These are phyloP conservation scores for Bombus superbus DNA, from an alignment of 1,140 invertebrate species.

Conservation along the genomic window DNA sequence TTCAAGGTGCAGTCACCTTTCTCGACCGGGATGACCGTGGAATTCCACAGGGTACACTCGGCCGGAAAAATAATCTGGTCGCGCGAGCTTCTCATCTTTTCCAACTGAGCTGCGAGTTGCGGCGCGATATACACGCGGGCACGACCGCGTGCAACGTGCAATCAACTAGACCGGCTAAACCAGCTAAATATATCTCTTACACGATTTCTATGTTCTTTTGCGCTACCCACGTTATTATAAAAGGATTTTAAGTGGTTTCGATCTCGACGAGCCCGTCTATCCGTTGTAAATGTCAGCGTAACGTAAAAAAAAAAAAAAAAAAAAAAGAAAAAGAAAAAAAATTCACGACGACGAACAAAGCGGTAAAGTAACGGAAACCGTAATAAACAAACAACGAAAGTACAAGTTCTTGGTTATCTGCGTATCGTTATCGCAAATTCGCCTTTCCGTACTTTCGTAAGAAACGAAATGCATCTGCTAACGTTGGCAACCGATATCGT, in stretches of 20 bases:
- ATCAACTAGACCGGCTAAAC: no score
- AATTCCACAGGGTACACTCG: slow-evolving; percentile 75
- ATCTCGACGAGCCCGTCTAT: neutral
- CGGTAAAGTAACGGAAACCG: no score
- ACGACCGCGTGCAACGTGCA: no score
- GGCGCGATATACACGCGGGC: neutral
- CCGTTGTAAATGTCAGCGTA: neutral
- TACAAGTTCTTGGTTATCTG: no score
- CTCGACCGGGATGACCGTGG: slow-evolving; percentile 67
- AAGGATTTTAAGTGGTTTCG: neutral
- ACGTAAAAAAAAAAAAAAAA: neutral
- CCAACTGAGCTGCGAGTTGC: neutral
- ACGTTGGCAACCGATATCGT: neutral
- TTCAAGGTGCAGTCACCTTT: slow-evolving; percentile 77
- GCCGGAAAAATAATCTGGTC: slow-evolving; percentile 69
- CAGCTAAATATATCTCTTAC: neutral
- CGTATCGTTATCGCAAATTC: no score
- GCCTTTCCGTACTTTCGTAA: neutral
- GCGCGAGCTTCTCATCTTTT: slow-evolving; percentile 57
- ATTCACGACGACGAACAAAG: no score
- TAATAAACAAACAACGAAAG: no score
- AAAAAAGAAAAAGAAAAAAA: no score
- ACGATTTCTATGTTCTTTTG: neutral
- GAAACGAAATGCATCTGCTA: neutral
- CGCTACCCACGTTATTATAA: neutral